phyloP scores from a whole-genome alignment of 2,113 vertebrate genomes.

The Onychorhynchus coronatus region DNA sequence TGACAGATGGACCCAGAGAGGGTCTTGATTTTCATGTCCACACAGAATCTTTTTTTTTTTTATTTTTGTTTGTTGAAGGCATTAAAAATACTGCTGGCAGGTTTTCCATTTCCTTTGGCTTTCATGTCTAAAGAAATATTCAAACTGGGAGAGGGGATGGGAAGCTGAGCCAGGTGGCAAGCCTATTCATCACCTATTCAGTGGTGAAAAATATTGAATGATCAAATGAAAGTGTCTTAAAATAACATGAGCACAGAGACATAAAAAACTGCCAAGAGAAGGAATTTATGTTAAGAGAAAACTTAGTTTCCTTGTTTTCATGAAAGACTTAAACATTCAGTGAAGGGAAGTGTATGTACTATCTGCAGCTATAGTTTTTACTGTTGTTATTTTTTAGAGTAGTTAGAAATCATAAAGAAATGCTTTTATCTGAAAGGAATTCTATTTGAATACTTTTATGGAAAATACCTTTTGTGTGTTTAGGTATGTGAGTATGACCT shows the following conservation, averaged over 20 bases:
- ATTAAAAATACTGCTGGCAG: slow-evolving; percentile 18
- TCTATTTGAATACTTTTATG: not conserved
- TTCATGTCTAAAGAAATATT: slow-evolving; percentile 22
- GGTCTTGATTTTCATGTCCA: not conserved
- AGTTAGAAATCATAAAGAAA: not conserved
- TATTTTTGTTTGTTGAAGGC: slow-evolving; percentile 40
- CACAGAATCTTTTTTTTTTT: not conserved
- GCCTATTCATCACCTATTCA: slow-evolving; percentile 46
- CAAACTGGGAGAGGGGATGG: not conserved
- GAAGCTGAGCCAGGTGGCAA: slow-evolving; percentile 50
- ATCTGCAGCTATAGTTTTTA: not conserved
- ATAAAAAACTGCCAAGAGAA: slow-evolving; percentile 16
- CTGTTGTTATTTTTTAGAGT: not conserved
- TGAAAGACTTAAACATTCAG: not conserved
- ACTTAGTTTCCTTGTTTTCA: not conserved
- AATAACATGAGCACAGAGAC: slow-evolving; percentile 42
- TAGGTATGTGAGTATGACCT: not conserved
- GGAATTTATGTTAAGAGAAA: slow-evolving; percentile 37
- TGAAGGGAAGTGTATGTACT: not conserved
- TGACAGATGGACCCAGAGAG: not conserved
- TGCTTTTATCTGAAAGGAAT: not conserved
- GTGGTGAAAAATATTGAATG: slow-evolving; percentile 60
- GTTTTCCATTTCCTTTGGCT: slow-evolving; percentile 54
- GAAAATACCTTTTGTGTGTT: not conserved
- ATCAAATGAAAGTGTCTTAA: slow-evolving; percentile 55